phyloP scores from a whole-genome alignment of 2,888 invertebrate species.

The Drosophila dives region DNA sequence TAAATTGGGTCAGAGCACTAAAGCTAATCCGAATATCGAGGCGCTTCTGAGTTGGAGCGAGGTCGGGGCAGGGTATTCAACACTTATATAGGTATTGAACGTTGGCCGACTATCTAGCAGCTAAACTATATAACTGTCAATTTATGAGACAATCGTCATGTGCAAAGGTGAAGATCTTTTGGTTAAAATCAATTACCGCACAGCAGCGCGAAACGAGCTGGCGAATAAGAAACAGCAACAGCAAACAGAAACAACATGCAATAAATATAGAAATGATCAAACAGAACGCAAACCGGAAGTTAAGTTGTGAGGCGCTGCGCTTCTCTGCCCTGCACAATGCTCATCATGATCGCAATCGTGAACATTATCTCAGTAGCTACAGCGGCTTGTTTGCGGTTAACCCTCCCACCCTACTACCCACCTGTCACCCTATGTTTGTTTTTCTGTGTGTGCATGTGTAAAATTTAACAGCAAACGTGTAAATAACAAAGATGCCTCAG shows the following conservation, averaged over 20 bases:
- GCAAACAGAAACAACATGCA: slow-evolving; percentile 30
- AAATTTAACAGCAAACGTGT: slow-evolving; percentile 55
- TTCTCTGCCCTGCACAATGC: slow-evolving; percentile 48
- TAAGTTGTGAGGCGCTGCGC: slow-evolving; percentile 53
- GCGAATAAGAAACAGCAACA: slow-evolving; percentile 18
- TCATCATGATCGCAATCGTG: slow-evolving; percentile 28
- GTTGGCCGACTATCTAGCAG: slow-evolving; percentile 7
- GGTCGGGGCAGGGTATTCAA: not conserved
- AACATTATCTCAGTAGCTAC: slow-evolving; percentile 59
- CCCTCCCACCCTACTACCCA: slow-evolving; percentile 20
- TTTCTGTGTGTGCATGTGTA: slow-evolving; percentile 23
- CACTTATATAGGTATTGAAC: slow-evolving; percentile 44
- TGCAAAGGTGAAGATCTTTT: slow-evolving; percentile 66
- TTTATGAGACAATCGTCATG: slow-evolving; percentile 66
- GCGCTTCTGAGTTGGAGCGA: slow-evolving; percentile 1
- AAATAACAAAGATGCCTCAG: slow-evolving; percentile 52
- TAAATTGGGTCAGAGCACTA: slow-evolving; percentile 62
- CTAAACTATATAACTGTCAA: slow-evolving; percentile 65
- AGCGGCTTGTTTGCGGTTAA: slow-evolving; percentile 71
- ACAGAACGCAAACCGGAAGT: slow-evolving; percentile 69
- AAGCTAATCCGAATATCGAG: slow-evolving; percentile 48
- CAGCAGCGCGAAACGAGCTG: slow-evolving; percentile 26
- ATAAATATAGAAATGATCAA: slow-evolving; percentile 46
- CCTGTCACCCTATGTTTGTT: slow-evolving; percentile 26
- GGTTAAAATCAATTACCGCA: slow-evolving; percentile 74